Percentiles rank a stretch among this genome's conserved stretches.
Conservation (phyloP, 2,888 invertebrate genomes). For the Rhamphomyia laevipes region DNA sequence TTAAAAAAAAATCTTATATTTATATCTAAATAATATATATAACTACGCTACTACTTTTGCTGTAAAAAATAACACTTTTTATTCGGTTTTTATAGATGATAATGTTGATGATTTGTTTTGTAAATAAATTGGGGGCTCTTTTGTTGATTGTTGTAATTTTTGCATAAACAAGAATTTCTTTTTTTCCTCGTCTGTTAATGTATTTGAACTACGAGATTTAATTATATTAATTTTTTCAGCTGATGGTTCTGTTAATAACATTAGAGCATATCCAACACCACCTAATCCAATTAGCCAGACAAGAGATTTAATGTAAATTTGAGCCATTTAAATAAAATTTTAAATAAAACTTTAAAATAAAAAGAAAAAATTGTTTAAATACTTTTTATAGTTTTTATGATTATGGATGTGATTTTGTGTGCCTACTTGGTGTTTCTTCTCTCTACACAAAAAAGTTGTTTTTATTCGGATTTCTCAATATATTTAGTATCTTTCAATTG, state of each 20-base stretch:
- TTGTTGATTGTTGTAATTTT: slow-evolving; percentile 25
- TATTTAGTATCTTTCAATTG: slow-evolving; percentile 8
- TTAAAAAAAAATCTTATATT: neutral
- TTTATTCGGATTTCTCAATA: slow-evolving; percentile 21
- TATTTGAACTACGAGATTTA: slow-evolving; percentile 17
- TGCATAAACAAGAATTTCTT: slow-evolving; percentile 28
- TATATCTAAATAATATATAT: neutral
- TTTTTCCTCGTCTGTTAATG: slow-evolving; percentile 21
- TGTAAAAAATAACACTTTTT: too few species aligned
- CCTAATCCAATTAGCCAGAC: slow-evolving; percentile 50
- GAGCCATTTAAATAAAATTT: slow-evolving; percentile 9
- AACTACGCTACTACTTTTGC: neutral
- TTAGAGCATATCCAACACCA: slow-evolving; percentile 48
- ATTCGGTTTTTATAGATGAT: too few species aligned
- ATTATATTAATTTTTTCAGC: slow-evolving; percentile 33
- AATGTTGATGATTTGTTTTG: slow-evolving; percentile 11
- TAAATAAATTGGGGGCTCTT: slow-evolving; percentile 21
- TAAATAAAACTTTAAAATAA: slow-evolving; percentile 11
- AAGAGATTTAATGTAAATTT: slow-evolving; percentile 37
- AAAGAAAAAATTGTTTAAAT: slow-evolving; percentile 4
- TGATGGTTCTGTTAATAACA: slow-evolving; percentile 44
- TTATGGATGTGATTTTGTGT: neutral
- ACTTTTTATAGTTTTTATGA: neutral
- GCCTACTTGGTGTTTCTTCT: neutral
- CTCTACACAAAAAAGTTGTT: neutral